phyloP scores from a whole-genome alignment of 1,140 invertebrate genomes.

The Listronotus oregonensis region DNA sequence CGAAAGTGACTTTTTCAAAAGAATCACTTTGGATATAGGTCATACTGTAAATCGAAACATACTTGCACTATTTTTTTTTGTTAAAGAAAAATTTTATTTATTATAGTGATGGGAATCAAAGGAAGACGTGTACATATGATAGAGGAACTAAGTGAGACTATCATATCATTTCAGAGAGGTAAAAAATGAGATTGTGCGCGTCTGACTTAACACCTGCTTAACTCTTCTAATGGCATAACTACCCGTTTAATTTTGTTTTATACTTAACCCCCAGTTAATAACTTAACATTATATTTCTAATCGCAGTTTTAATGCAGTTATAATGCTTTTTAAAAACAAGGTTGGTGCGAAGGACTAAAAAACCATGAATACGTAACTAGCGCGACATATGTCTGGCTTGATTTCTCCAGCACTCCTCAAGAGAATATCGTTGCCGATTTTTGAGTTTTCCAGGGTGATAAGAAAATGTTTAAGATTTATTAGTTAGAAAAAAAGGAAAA shows the following conservation, averaged over 20 bases:
- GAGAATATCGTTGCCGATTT: no score
- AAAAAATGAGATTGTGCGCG: constrained; percentile 47
- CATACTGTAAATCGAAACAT: no score
- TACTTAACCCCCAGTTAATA: constrained; percentile 15
- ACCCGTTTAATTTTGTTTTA: constrained; percentile 16
- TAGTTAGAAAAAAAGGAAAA: no score
- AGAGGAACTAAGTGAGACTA: constrained; percentile 95
- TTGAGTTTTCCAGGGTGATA: no score
- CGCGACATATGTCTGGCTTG: no score
- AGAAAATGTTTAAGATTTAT: no score
- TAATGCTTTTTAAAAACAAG: not conserved
- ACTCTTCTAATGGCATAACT: constrained; percentile 20
- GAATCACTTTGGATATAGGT: no score
- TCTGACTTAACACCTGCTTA: constrained; percentile 27
- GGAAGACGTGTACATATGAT: constrained; percentile 96
- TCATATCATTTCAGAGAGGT: constrained; percentile 98
- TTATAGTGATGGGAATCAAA: constrained; percentile 97
- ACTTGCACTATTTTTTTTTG: constrained; percentile 20
- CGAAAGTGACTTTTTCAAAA: no score
- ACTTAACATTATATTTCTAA: constrained; percentile 6
- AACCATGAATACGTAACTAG: no score
- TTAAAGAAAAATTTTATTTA: constrained; percentile 47
- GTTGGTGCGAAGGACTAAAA: not conserved
- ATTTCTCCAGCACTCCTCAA: no score
- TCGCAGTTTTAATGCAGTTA: not conserved